Evolutionary conservation across 2,113 vertebrate genomes (phyloP).

Genomic region (Halcyon senegalensis): DNA sequence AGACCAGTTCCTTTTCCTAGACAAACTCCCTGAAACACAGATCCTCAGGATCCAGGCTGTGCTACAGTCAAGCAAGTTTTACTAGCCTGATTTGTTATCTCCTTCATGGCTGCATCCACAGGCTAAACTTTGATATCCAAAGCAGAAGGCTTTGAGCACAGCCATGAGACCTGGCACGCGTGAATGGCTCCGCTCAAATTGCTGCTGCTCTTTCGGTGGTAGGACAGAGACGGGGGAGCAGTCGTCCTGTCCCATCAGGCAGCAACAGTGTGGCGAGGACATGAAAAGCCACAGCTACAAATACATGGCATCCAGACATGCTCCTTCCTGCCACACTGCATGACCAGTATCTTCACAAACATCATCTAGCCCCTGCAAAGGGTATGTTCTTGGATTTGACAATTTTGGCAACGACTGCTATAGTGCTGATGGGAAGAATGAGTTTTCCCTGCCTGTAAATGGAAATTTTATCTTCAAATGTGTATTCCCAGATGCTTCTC

Average conservation of each 20-base stretch:
- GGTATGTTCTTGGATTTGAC: background rate
- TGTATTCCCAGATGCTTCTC: background rate
- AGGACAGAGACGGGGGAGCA: background rate
- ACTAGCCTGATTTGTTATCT: slow-evolving; percentile 10
- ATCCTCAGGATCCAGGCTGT: background rate
- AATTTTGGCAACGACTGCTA: background rate
- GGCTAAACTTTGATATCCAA: slow-evolving; percentile 50
- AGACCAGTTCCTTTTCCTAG: slow-evolving; percentile 58
- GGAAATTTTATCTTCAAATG: background rate
- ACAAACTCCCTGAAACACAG: background rate
- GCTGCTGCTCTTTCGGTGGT: background rate
- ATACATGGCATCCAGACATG: rapidly evolving
- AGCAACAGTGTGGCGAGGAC: background rate
- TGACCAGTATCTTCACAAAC: background rate
- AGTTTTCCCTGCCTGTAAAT: background rate
- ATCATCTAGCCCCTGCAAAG: background rate
- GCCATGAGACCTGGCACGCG: background rate
- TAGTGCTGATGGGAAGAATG: background rate
- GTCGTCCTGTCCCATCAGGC: background rate
- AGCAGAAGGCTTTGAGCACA: background rate
- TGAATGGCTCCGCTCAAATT: rapidly evolving
- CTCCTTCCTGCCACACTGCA: background rate
- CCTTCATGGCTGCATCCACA: background rate
- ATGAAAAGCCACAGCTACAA: background rate
- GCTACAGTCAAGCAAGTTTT: background rate